Percentiles rank a stretch among this genome's conserved stretches.
These are phyloP conservation scores for Fragum sueziense DNA, from an alignment of 2,888 invertebrate genomes.

Conservation along the genomic window DNA sequence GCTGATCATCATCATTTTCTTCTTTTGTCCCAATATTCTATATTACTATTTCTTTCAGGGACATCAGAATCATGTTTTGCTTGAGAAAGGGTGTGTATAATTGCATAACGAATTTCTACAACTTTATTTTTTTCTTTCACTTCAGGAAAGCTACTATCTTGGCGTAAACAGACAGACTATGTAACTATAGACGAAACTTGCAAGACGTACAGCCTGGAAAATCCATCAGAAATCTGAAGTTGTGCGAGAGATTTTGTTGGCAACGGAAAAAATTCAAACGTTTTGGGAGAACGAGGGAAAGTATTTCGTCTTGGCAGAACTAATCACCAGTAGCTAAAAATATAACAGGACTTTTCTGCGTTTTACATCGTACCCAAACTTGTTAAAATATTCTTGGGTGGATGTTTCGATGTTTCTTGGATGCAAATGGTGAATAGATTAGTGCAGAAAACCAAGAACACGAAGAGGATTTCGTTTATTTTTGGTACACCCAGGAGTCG, in stretches of 20 bases:
- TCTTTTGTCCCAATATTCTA: neutral
- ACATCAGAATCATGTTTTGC: neutral
- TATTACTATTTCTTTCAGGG: neutral
- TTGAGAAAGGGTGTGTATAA: neutral
- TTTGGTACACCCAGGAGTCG: neutral
- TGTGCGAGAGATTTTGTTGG: conserved; percentile 5
- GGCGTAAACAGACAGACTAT: conserved; percentile 12
- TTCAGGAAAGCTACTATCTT: conserved; percentile 2
- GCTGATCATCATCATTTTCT: neutral
- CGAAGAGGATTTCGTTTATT: neutral
- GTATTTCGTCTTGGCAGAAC: conserved; percentile 49
- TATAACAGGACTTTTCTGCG: conserved; percentile 23
- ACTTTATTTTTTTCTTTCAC: neutral
- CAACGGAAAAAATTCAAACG: conserved; percentile 6
- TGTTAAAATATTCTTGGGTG: conserved; percentile 7
- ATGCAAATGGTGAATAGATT: neutral
- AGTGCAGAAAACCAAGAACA: neutral
- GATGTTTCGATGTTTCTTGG: neutral
- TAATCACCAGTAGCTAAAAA: conserved; percentile 56
- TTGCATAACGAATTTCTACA: neutral
- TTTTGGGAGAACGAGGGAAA: neutral
- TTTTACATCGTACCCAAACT: conserved; percentile 5
- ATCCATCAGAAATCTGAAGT: conserved; percentile 12
- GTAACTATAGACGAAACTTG: conserved; percentile 13
- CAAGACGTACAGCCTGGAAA: conserved; percentile 10